Percentiles rank a stretch among this genome's conserved stretches.
Conservation (phyloP, 2,797 vertebrate genomes). For the Lerista edwardsae region DNA sequence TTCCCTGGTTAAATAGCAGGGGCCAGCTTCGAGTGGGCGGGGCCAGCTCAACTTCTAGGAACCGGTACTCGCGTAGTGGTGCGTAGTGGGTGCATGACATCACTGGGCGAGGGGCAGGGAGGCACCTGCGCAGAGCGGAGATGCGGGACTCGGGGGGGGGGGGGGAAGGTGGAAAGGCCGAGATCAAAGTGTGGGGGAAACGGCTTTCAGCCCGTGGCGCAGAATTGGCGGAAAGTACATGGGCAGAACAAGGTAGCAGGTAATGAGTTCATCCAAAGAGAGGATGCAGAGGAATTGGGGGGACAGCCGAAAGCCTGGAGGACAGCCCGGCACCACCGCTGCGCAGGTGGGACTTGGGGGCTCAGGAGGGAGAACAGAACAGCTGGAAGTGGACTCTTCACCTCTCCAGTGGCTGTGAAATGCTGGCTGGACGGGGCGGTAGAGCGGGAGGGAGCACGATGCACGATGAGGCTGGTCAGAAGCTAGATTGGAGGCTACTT, state of each 20-base stretch:
- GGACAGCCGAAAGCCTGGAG: not conserved
- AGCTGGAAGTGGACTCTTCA: no score
- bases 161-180: not conserved
- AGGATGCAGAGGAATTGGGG: not conserved
- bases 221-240: not conserved
- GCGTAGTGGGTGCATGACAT: no score
- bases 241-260: not conserved
- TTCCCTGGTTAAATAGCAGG: no score
- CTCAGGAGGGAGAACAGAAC: no score
- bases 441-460: not conserved
- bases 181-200: fast-evolving
- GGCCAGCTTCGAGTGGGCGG: no score
- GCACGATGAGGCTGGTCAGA: no score
- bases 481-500: not conserved
- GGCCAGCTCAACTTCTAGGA: no score
- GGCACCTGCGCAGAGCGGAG: no score
- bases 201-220: no score
- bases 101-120: no score
- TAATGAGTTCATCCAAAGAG: not conserved
- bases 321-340: not conserved
- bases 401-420: not conserved
- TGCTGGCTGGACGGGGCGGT: not conserved
- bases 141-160: not conserved
- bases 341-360: no score
- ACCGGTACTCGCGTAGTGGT: no score